Evolutionary conservation across 2,113 vertebrate species (phyloP), one percentile per base, ranked within the genome.

Genomic region (Cervus canadensis): DNA sequence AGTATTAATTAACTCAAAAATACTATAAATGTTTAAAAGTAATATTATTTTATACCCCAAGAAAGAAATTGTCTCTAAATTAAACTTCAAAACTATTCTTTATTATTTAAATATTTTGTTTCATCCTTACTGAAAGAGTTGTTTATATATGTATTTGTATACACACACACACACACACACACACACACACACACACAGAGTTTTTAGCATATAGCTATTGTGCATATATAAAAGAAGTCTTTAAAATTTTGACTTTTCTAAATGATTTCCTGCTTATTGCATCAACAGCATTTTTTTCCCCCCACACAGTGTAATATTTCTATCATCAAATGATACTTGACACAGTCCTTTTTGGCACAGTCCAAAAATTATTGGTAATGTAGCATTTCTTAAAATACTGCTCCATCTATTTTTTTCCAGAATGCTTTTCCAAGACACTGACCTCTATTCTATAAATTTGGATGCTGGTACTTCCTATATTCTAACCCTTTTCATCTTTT

Each of bases 401-500:
- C 15, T 54, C 33, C 6, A 4, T 71, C 26, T 79, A 6, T 33
- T 76, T 43, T 79, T 57, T 48, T 40, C 23, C 17, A 95, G n/a
- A 79, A 74, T 52, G 1, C 0, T 59, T 86, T 92, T 11, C 40
- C 25, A 59, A 83, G 48, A 52, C 62, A 52, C 30, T 67, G 40
- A 50, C 16, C 16, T 14, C 1, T 64, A 60, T 50, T 82, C n/a
- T 93, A 59, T 71, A n/a, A 59, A 91, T 88, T 23, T 36, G 12
- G 45, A 84, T 40, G 2, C 50, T 84, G 17, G 7, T 14, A 50
- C 4, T 93, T 71, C 36, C 36, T 67, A 56, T 81, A 82, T 82
- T 89, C 71, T 89, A 54, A 30, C 11, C 4, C 76, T 90, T 94
- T 50, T 92, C 57, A 78, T 92, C 79, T 8, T 83, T 92, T 74